Percentiles rank a stretch among this genome's conserved stretches.
phyloP scores from a whole-genome alignment of 2,888 invertebrate genomes.

The Spatulosminthurus flaviceps region DNA sequence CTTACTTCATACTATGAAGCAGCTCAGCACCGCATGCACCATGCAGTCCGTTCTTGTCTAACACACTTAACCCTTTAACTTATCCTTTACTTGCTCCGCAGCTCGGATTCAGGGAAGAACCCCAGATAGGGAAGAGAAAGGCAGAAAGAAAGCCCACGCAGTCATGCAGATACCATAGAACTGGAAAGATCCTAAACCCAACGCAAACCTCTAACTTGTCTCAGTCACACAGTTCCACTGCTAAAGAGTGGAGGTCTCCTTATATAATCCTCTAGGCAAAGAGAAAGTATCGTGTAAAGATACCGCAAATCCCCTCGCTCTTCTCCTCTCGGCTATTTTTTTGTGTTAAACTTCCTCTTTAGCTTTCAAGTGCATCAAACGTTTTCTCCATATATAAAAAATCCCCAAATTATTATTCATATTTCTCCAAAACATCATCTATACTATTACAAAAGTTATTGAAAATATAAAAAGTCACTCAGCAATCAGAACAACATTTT shows the following conservation, averaged over 20 bases:
- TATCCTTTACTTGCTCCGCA: constrained; percentile 19
- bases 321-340: neutral
- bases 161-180: neutral
- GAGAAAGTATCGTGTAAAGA: neutral
- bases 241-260: constrained; percentile 27
- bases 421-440: no score
- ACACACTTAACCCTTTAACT: constrained; percentile 40
- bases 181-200: neutral
- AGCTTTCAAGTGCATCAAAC: neutral
- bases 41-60: constrained; percentile 29
- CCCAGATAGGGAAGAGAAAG: neutral
- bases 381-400: no score
- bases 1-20: neutral
- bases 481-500: no score
- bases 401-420: no score
- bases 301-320: neutral
- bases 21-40: constrained; percentile 14
- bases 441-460: no score
- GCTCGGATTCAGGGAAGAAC: constrained; percentile 10
- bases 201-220: neutral
- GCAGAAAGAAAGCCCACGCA: neutral
- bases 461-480: no score
- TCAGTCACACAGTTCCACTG: neutral
- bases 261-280: neutral
- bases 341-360: no score